phyloP scores from a whole-genome alignment of 1,140 invertebrate species.

The Plectrocnemia conspersa region DNA sequence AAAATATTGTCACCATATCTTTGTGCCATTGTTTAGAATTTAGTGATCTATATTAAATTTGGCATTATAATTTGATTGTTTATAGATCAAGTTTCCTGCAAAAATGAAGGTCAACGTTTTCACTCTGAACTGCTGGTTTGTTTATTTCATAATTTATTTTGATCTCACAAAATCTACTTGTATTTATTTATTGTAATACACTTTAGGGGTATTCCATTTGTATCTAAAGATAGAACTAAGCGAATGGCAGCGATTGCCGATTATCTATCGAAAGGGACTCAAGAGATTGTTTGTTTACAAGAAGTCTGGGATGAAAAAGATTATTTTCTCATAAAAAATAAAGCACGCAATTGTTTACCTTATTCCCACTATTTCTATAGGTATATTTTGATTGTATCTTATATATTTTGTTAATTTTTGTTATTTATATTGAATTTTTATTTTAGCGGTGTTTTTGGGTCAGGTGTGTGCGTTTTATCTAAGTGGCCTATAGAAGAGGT shows the following conservation, averaged over 20 bases:
- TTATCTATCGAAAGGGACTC: conserved; percentile 61
- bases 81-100: too few relatives aligned
- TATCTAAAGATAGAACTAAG: conserved; percentile 69
- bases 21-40: too few relatives aligned
- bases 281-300: conserved; percentile 89
- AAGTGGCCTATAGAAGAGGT: conserved; percentile 81
- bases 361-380: conserved; percentile 92
- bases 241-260: conserved; percentile 78
- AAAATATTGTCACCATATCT: too few relatives aligned
- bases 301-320: conserved; percentile 85
- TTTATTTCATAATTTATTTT: conserved; percentile 13
- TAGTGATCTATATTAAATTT: too few relatives aligned
- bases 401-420: conserved; percentile 8
- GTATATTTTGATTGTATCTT: conserved; percentile 46
- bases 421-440: conserved; percentile 35
- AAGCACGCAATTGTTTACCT: conserved; percentile 60
- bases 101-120: conserved; percentile 23
- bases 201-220: conserved; percentile 75
- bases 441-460: conserved; percentile 90
- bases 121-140: conserved; percentile 30
- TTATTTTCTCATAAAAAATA: conserved; percentile 65
- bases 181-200: conserved; percentile 27
- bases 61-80: too few relatives aligned
- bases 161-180: not conserved
- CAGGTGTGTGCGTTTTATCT: conserved; percentile 88